Percentiles rank a stretch among this genome's conserved stretches.
Conservation (phyloP, 2,888 invertebrate species). For the Antheraea assamensis region DNA sequence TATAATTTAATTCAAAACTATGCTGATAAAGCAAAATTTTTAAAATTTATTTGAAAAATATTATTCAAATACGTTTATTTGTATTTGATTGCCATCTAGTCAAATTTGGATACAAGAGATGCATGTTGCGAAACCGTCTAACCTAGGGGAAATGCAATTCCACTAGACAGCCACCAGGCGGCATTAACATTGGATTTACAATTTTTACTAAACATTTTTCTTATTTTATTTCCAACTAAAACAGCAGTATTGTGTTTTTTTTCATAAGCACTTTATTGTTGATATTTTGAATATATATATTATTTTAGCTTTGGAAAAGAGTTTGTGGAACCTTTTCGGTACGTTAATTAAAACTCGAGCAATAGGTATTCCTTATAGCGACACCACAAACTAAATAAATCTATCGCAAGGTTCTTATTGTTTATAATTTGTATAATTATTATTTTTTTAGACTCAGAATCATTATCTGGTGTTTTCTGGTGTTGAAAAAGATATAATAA, state of each 20-base stretch:
- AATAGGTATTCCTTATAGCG: too few species aligned
- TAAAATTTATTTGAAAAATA: not conserved
- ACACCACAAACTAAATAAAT: not conserved
- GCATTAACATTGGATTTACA: not conserved
- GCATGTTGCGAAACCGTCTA: not conserved
- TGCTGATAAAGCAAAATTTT: not conserved
- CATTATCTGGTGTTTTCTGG: not conserved
- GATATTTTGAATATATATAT: too few species aligned
- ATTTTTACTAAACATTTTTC: not conserved
- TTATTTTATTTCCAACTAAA: not conserved
- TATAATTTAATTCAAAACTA: not conserved
- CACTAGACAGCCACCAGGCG: not conserved
- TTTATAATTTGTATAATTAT: not conserved
- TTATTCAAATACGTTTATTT: not conserved
- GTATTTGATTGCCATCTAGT: not conserved
- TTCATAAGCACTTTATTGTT: too few species aligned
- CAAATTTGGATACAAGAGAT: not conserved
- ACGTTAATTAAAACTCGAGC: too few species aligned
- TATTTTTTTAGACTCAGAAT: not conserved
- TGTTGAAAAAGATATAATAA: not conserved
- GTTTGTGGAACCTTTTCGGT: too few species aligned
- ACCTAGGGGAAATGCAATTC: not conserved
- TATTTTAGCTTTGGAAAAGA: too few species aligned
- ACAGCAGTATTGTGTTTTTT: too few species aligned
- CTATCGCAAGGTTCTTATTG: not conserved